Conservation (phyloP, 1,140 invertebrate genomes). For the Bombus vancouverensis region DNA sequence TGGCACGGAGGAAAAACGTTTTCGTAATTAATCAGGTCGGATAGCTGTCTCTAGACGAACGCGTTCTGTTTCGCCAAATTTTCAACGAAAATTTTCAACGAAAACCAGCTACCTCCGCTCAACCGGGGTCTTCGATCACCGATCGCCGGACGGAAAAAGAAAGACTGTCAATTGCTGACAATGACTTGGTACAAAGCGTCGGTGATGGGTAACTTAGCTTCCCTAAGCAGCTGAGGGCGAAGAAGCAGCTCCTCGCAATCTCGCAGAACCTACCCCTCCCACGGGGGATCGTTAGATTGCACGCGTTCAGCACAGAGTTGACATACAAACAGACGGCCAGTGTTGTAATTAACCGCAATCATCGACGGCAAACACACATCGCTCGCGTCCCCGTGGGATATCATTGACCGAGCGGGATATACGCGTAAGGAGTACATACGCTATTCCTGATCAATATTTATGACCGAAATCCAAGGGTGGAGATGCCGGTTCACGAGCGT, state of each 20-base stretch:
- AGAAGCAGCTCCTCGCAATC: conserved; percentile 48
- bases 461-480: conserved; percentile 68
- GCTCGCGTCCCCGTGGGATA: conserved; percentile 57
- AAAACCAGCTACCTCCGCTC: no score
- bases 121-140: no score
- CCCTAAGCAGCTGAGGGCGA: not conserved
- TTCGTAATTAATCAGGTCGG: no score
- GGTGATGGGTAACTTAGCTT: not conserved
- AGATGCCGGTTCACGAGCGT: conserved; percentile 47
- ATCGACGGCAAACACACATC: conserved; percentile 69
- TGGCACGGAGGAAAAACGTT: no score
- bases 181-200: not conserved
- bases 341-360: conserved; percentile 74
- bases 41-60: no score
- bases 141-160: no score
- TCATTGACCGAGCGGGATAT: conserved; percentile 59
- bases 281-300: conserved; percentile 66
- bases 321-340: conserved; percentile 70
- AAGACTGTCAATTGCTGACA: not conserved
- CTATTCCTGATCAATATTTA: conserved; percentile 67
- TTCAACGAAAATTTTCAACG: no score
- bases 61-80: no score
- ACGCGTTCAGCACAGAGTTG: conserved; percentile 51
- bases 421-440: conserved; percentile 49
- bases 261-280: conserved; percentile 45